Evolutionary conservation across 2,113 vertebrate genomes (phyloP), one percentile per base, ranked within the genome.

Genomic region (Hypocryptadius cinnamomeus): DNA sequence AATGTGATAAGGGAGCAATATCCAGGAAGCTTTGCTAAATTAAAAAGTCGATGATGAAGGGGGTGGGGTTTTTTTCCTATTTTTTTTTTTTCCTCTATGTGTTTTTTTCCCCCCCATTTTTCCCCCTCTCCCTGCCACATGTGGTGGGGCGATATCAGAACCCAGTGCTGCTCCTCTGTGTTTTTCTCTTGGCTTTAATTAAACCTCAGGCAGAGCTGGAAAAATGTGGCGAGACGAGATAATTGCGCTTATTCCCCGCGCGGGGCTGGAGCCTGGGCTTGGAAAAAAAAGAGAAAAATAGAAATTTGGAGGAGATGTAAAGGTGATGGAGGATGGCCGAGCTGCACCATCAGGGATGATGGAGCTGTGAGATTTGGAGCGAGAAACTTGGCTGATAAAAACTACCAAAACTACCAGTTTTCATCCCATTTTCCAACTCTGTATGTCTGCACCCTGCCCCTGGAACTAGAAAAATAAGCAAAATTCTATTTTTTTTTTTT

Each of bases 101-200:
- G 18, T 8, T 37, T 13, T 45, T 35, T 40, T 60, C 2, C 10
- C 16, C 31, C 24, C 31, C 16, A 18, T 42, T 44, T 95, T 70
- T 79, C 18, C 15, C 22, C n/a, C n/a, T 42, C 22, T 57, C 76
- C 31, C 47, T 2, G 14, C 80, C 44, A 33, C 85, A 56, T 97
- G 97, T 70, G 53, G 83, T 63, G 93, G 95, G 96, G 95, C 45
- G 96, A 97, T 98, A 97, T 89, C 92, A 94, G 95, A 97, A 96
- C 96, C 5, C 91, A 84, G 96, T 59, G 93, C 96, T 94, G 92
- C 91, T 96, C 88, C 92, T 97, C 97, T 97, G 96, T 97, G 97
- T 97, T 98, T 98, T 97, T 96, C 96, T 2, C 97, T 97, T 97
- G 97, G 96, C 96, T 98, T 98, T 98, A 98, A 98, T 98, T 98